Evolutionary conservation across 1,140 invertebrate genomes (phyloP).

Genomic region (Hylaeus anthracinus): DNA sequence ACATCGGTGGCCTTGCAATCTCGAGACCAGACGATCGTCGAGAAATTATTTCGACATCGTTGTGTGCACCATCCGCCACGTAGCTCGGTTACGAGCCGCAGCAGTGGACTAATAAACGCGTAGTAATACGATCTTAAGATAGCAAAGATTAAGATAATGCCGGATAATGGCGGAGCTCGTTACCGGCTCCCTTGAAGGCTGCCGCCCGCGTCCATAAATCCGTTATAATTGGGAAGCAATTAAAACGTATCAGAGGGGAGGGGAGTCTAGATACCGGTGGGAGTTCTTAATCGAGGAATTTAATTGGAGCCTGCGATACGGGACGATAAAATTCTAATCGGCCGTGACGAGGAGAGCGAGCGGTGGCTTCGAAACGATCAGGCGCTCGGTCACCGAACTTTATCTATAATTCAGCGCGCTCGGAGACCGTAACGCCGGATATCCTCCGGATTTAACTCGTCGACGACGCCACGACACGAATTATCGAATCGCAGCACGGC

Average conservation of each 20-base stretch:
- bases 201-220: slow-evolving; percentile 12
- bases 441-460: slow-evolving; percentile 38
- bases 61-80: no score
- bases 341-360: background rate
- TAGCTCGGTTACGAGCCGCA: background rate
- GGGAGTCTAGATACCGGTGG: background rate
- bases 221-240: slow-evolving; percentile 38
- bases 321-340: slow-evolving; percentile 21
- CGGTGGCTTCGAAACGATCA: background rate
- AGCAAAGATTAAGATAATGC: slow-evolving; percentile 52
- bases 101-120: background rate
- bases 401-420: slow-evolving; percentile 52
- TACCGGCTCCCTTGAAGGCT: background rate
- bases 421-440: background rate
- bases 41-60: background rate
- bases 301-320: slow-evolving; percentile 28
- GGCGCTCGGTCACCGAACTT: slow-evolving; percentile 54
- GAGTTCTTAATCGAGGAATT: slow-evolving; percentile 15
- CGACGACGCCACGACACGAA: slow-evolving; percentile 27
- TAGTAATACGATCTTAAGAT: slow-evolving; percentile 40
- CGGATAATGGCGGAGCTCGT: slow-evolving; percentile 17
- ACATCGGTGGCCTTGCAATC: no score
- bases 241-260: slow-evolving; percentile 18
- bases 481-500: slow-evolving; percentile 54
- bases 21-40: no score